Base-by-base conservation (phyloP, 2,888 invertebrate species). In the Mythimna albipuncta region DNA sequence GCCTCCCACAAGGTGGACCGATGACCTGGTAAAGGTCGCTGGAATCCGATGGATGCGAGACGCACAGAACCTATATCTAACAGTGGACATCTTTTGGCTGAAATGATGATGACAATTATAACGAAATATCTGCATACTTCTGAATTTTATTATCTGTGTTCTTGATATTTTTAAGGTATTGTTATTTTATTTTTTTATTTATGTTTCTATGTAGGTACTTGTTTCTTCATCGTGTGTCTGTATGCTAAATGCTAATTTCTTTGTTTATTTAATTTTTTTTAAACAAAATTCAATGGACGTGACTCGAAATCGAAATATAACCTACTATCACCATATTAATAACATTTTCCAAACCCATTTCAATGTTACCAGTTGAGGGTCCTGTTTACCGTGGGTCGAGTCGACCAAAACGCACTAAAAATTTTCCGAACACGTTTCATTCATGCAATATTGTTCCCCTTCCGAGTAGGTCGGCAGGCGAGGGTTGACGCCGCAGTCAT, bases 391-490 rank as follows among this genome's bases (percentile, higher is more conserved):
- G 54, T 64, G 11, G 76, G 58, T 83, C 64, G 64, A 62, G 32
- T 44, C 66, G 47, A 67, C 63, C 64, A 55, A 68, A 76, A 69
- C 63, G 57, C 64, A 69, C 67, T 47, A 55, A 77, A 75, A 69
- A 50, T 2, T 64, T 77, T 59, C 82, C 65, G 72, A 86, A 84
- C 70, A 76, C 72, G 66, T 84, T 77, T 72, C 70, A 64, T 77
- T 72, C 70, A 64, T 65, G 50, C 69, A 67, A 80, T 75, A 86
- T 78, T 75, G 70, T 80, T 83, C 72, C 86, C 84, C 79, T 79
- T 69, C 21, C 38, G 68, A 70, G 75, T 69, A 67, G 10, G 55
- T 71, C 11, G 44, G 41, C 67, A 70, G 69, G 64, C 52, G 67
- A 54, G 69, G 74, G 74, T 50, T 76, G 81, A 79, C 69, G 72